Conservation (phyloP, 2,888 invertebrate genomes). For the Neocrepidodera transversa region DNA sequence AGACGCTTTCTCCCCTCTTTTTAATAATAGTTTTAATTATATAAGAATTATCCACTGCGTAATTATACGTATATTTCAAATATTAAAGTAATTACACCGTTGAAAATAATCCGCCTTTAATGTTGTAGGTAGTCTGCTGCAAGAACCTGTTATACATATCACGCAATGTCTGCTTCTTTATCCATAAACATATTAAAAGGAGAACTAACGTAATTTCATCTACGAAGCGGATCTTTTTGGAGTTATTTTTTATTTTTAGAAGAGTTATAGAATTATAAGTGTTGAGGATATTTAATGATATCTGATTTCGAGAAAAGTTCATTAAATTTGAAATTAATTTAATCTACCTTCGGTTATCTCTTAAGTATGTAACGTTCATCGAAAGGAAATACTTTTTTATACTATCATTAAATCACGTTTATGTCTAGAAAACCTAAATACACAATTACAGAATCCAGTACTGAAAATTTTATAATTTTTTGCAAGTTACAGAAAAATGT, state of each 20-base stretch:
- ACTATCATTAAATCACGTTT: too few species aligned
- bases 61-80: constrained; percentile 32
- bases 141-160: constrained; percentile 49
- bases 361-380: too few species aligned
- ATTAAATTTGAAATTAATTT: too few species aligned
- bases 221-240: constrained; percentile 45
- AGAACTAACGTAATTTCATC: constrained; percentile 50
- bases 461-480: too few species aligned
- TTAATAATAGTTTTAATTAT: constrained; percentile 25
- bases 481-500: too few species aligned
- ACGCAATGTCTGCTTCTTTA: constrained; percentile 49
- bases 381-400: too few species aligned
- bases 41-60: constrained; percentile 24
- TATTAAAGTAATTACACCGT: constrained; percentile 34
- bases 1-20: constrained; percentile 1
- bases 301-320: too few species aligned
- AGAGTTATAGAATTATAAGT: too few species aligned
- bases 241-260: constrained; percentile 43
- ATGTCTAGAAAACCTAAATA: too few species aligned
- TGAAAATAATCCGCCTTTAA: constrained; percentile 41
- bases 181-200: constrained; percentile 43
- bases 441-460: too few species aligned
- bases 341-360: too few species aligned
- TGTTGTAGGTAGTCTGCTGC: constrained; percentile 43
- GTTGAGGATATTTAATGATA: too few species aligned